Base-by-base conservation (phyloP, 1,140 invertebrate genomes). In the Euwallacea similis region DNA sequence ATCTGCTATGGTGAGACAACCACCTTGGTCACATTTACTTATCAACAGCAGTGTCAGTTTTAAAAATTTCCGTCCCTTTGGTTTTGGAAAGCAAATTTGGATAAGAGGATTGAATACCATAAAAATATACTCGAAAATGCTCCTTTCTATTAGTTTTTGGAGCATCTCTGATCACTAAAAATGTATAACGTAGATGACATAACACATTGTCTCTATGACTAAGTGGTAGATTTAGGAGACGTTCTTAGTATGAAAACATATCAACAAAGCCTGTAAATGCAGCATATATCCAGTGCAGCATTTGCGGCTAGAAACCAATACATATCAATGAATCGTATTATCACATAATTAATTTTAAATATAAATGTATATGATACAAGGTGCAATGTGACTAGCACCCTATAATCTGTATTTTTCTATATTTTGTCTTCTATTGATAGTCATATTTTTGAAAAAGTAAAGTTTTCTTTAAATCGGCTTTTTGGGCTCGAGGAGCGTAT, bases 21-120 rank as follows among this genome's bases (percentile, higher is more conserved):
- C 15, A 71, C 21, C 21, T 65, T 71, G 62, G 69, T 66, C 55
- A 71, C 56, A 42, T 46, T 63, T 64, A 44, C 41, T 63, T 33
- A 55, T 72, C 73, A 78, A 76, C 79, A 81, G 80, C 80, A 81
- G 80, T 80, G 80, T 81, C 79, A 73, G 73, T 73, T 75, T 73
- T 70, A 65, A 77, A 61, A 21, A 66, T 71, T 66, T 81, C 80
- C 80, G 80, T 81, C 80, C 80, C 62, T 54, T 70, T 9, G 15
- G 10, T 13, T 61, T 69, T 41, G 21, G 21, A 33, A 33, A 33
- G 21, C 21, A 33, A 33, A 33, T 33, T 33, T 33, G 21, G 4
- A 33, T 1, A 4, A 33, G 21, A 33, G 21, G 21, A 33, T 2
- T 33, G 21, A 33, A 33, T 33, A 33, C 21, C 21, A 33, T 33